Percentiles rank a stretch among this genome's conserved stretches.
phyloP scores from a whole-genome alignment of 2,113 vertebrate genomes.

The Amblyopsis rosae region DNA sequence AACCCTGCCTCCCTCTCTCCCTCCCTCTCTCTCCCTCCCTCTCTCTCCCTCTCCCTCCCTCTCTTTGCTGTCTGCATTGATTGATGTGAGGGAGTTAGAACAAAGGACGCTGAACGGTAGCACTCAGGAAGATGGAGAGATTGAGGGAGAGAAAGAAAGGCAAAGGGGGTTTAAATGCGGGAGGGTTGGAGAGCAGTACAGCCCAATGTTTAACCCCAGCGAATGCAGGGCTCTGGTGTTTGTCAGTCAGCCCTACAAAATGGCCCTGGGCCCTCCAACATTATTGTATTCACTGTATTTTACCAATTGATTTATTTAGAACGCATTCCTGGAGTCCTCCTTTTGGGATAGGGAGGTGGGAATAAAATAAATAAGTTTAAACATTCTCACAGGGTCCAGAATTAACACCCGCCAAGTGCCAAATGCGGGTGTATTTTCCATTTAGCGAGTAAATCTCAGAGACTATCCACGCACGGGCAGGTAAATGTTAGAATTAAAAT shows the following conservation, averaged over 20 bases:
- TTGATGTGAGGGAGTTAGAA: conserved; percentile 70
- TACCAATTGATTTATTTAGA: too few relatives aligned
- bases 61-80: conserved; percentile 64
- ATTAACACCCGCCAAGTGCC: too few relatives aligned
- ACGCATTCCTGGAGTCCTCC: too few relatives aligned
- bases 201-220: background rate
- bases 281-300: too few relatives aligned
- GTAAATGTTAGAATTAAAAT: too few relatives aligned
- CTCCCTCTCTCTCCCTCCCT: conserved; percentile 9
- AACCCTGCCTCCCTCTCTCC: conserved; percentile 49
- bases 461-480: too few relatives aligned
- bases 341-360: too few relatives aligned
- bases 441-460: too few relatives aligned
- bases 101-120: conserved; percentile 66
- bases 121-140: conserved; percentile 64
- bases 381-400: too few relatives aligned
- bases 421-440: too few relatives aligned
- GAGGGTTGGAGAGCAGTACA: conserved; percentile 31
- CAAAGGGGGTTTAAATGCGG: background rate
- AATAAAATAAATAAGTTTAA: too few relatives aligned
- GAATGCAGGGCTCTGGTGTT: conserved; percentile 33
- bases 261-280: conserved; percentile 31
- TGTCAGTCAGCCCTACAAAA: conserved; percentile 54
- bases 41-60: conserved; percentile 43
- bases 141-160: background rate